These are phyloP conservation scores for Eupsilia transversa DNA, from an alignment of 2,888 invertebrate genomes.

Conservation along the genomic window DNA sequence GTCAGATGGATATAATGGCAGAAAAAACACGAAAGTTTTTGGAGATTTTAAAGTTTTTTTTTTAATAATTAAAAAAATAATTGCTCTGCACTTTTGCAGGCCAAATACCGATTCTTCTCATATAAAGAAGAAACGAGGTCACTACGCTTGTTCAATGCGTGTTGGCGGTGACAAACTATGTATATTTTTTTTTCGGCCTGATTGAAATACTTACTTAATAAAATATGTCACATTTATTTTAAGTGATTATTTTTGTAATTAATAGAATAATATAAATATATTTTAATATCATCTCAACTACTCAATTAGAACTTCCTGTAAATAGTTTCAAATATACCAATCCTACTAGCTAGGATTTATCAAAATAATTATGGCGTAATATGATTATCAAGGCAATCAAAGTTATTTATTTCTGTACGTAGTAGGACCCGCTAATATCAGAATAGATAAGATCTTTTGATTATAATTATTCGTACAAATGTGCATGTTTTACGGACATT, in stretches of 20 bases:
- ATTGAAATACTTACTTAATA: neutral
- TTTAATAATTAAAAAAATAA: too few species aligned
- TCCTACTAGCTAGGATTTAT: neutral
- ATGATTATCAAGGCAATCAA: slow-evolving; percentile 3
- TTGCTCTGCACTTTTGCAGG: too few species aligned
- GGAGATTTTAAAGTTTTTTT: too few species aligned
- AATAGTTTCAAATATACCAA: neutral
- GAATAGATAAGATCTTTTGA: slow-evolving; percentile 5
- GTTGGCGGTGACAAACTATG: neutral
- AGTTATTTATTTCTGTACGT: slow-evolving; percentile 6
- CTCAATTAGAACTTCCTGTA: slow-evolving; percentile 4
- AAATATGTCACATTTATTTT: neutral
- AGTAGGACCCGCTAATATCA: neutral
- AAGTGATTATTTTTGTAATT: neutral
- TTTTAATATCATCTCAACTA: neutral
- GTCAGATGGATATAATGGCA: neutral
- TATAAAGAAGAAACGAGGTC: neutral
- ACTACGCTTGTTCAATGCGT: neutral
- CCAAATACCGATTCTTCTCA: neutral
- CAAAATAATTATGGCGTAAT: neutral
- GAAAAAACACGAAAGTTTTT: too few species aligned
- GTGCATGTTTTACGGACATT: neutral
- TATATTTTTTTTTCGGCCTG: neutral
- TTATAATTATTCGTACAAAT: neutral
- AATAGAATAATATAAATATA: neutral